phyloP scores from a whole-genome alignment of 2,797 vertebrate genomes.

The Onychomys leucogaster region DNA sequence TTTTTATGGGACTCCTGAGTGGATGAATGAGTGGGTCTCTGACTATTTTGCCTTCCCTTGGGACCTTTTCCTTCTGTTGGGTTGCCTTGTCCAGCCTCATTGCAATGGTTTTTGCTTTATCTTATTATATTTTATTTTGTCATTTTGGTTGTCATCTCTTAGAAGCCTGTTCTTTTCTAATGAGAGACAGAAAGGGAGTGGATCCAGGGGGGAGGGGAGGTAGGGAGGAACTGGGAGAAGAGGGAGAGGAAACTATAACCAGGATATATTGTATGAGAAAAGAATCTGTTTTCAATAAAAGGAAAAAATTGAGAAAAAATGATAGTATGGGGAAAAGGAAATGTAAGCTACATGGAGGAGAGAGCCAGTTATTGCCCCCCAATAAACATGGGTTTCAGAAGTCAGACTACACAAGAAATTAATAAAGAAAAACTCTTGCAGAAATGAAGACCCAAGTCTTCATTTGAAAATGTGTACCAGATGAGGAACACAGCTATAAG shows the following conservation, averaged over 20 bases:
- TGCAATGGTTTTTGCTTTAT: background rate
- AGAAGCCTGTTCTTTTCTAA: background rate
- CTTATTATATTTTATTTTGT: background rate
- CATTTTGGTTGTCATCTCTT: background rate
- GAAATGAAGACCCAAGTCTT: background rate
- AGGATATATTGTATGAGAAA: no score
- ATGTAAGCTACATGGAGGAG: background rate
- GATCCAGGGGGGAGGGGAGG: no score
- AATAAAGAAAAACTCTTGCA: background rate
- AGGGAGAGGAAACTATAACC: background rate
- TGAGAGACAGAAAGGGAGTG: background rate
- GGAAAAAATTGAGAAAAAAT: background rate
- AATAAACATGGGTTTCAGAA: background rate
- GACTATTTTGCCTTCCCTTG: background rate
- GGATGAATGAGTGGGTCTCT: background rate
- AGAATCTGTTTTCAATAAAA: background rate
- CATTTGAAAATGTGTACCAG: background rate
- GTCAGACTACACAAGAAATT: background rate
- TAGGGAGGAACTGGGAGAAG: background rate
- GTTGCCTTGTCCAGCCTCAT: background rate
- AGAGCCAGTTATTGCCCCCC: background rate
- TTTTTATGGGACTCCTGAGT: background rate
- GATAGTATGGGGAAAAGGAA: background rate
- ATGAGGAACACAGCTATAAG: background rate
- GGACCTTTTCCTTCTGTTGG: background rate